Conservation (phyloP, 2,888 invertebrate genomes). For the Dendrolimus pini region DNA sequence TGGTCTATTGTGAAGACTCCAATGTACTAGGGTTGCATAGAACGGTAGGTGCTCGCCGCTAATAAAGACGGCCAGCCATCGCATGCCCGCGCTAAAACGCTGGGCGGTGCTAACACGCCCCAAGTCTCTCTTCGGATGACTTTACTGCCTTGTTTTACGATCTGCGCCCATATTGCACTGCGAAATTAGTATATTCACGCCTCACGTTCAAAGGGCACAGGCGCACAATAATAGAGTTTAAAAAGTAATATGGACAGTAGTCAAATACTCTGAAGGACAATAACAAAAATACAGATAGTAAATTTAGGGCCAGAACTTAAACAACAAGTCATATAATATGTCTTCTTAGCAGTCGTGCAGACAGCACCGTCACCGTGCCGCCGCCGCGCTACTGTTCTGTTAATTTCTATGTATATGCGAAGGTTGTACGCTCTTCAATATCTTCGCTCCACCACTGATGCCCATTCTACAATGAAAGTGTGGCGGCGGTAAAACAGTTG, state of each 20-base stretch:
- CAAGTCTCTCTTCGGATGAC: conserved; percentile 18
- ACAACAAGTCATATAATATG: too few relatives aligned
- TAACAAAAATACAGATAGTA: too few relatives aligned
- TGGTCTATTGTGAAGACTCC: conserved; percentile 2
- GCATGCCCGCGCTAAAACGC: conserved; percentile 56
- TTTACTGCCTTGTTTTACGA: conserved; percentile 58
- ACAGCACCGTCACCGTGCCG: too few relatives aligned
- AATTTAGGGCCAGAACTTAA: too few relatives aligned
- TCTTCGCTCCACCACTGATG: too few relatives aligned
- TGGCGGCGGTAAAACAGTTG: too few relatives aligned
- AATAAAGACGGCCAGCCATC: conserved; percentile 55
- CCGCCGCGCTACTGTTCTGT: too few relatives aligned
- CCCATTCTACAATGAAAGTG: too few relatives aligned
- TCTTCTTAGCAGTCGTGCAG: too few relatives aligned
- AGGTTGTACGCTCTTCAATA: too few relatives aligned
- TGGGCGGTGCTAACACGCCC: conserved; percentile 63
- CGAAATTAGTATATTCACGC: conserved; percentile 31
- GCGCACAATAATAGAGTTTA: conserved; percentile 9
- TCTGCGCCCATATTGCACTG: conserved; percentile 44
- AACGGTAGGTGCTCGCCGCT: conserved; percentile 38
- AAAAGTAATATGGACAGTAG: conserved; percentile 1
- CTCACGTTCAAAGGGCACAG: conserved; percentile 17
- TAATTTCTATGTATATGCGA: too few relatives aligned
- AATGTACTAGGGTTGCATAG: conserved; percentile 28
- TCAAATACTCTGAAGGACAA: background rate